Evolutionary conservation across 2,113 vertebrate genomes (phyloP).

Genomic region (Poicephalus meyeri): DNA sequence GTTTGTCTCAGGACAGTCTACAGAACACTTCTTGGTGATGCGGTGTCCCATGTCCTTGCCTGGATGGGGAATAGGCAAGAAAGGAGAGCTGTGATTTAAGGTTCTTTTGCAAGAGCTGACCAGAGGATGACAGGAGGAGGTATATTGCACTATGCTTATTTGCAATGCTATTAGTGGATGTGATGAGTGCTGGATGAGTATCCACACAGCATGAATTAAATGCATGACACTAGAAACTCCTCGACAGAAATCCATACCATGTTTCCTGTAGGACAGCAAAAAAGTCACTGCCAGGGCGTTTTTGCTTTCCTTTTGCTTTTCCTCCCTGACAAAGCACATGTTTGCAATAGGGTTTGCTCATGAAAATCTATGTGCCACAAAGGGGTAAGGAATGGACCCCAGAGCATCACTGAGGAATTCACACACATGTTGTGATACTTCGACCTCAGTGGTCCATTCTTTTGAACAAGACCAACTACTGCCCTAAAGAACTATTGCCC

Average conservation of each 20-base stretch:
- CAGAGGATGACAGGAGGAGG: neutral
- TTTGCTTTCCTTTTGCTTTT: neutral
- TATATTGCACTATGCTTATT: neutral
- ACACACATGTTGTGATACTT: neutral
- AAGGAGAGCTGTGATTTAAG: neutral
- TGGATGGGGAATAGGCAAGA: neutral
- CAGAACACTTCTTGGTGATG: constrained; percentile 61
- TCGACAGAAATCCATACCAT: neutral
- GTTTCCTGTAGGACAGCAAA: neutral
- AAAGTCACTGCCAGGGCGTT: neutral
- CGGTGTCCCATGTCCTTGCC: neutral
- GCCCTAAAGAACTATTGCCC: neutral
- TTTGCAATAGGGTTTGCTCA: neutral
- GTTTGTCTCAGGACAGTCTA: neutral
- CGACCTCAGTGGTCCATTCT: neutral
- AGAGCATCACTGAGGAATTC: neutral
- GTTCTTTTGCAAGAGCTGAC: neutral
- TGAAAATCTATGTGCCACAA: neutral
- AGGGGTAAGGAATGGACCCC: neutral
- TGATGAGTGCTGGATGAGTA: neutral
- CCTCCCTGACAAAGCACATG: neutral
- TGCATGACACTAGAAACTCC: neutral
- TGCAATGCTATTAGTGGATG: neutral
- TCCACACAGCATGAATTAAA: neutral
- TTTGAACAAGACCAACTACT: neutral